Evolutionary conservation across 1,140 invertebrate species (phyloP).

Genomic region (Bombus soroeensis): DNA sequence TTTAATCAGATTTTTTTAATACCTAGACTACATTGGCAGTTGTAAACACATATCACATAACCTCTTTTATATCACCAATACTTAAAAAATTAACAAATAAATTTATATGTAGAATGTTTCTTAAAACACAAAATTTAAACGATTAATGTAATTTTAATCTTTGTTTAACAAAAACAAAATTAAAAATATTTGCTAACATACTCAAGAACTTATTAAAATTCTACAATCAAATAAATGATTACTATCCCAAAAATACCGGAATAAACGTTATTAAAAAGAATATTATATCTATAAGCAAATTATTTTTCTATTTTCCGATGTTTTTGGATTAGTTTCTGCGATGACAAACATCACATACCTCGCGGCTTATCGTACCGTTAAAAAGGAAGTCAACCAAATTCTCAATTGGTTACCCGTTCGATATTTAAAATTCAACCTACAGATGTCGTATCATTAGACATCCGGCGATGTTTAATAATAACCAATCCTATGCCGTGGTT

Average conservation of each 20-base stretch:
- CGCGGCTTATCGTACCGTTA: slow-evolving; percentile 36
- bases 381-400: slow-evolving; percentile 61
- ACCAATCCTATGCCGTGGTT: slow-evolving; percentile 29
- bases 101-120: not conserved
- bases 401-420: not conserved
- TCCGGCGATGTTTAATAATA: slow-evolving; percentile 22
- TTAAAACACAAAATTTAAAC: not conserved
- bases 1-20: not conserved
- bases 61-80: slow-evolving; percentile 1
- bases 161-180: slow-evolving; percentile 12
- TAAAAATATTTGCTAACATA: slow-evolving; percentile 8
- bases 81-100: not conserved
- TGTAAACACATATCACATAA: slow-evolving; percentile 49
- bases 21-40: not conserved
- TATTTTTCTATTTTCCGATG: slow-evolving; percentile 42
- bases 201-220: slow-evolving; percentile 3
- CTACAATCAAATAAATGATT: not conserved
- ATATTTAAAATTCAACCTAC: not conserved
- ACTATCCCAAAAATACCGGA: not conserved
- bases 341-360: slow-evolving; percentile 52
- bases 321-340: slow-evolving; percentile 45
- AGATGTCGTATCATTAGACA: slow-evolving; percentile 41
- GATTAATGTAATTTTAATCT: not conserved
- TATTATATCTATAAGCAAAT: not conserved
- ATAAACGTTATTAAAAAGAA: not conserved